phyloP scores from a whole-genome alignment of 2,888 invertebrate species.

The Apeira syringaria region DNA sequence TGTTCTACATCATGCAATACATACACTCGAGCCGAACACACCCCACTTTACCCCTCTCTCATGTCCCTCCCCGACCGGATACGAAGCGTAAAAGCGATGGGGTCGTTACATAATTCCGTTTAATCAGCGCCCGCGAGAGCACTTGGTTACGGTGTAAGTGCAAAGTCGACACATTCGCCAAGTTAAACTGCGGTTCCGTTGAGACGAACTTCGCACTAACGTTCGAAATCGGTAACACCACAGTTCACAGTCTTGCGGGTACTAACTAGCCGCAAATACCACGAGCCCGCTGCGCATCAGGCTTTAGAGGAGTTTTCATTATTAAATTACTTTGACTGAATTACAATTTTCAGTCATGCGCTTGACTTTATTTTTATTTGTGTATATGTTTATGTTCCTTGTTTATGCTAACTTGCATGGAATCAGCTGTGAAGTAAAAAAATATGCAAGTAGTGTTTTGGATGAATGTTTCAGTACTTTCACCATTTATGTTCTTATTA shows the following conservation, averaged over 20 bases:
- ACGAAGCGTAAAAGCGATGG: constrained; percentile 10
- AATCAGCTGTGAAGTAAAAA: no score
- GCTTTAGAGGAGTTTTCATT: no score
- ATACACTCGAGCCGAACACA: constrained; percentile 3
- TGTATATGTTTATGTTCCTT: no score
- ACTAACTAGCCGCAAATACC: not conserved
- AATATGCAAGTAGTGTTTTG: no score
- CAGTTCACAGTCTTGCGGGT: not conserved
- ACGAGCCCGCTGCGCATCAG: no score
- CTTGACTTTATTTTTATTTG: no score
- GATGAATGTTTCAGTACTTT: no score
- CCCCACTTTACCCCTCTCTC: not conserved
- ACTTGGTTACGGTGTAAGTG: constrained; percentile 20
- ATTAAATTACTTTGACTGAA: no score
- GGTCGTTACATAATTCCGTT: constrained; percentile 25
- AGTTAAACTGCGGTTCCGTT: constrained; percentile 4
- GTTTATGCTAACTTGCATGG: no score
- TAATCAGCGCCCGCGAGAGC: constrained; percentile 22
- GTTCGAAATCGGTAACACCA: not conserved
- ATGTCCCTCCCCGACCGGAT: constrained; percentile 7
- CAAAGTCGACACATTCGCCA: constrained; percentile 22
- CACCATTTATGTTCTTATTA: no score
- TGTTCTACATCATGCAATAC: constrained; percentile 13
- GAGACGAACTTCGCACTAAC: not conserved
- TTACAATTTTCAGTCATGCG: no score